These are phyloP conservation scores for Stichodactyla mertensii DNA, from an alignment of 64 coral and sea anemone species.

Conservation along the genomic window DNA sequence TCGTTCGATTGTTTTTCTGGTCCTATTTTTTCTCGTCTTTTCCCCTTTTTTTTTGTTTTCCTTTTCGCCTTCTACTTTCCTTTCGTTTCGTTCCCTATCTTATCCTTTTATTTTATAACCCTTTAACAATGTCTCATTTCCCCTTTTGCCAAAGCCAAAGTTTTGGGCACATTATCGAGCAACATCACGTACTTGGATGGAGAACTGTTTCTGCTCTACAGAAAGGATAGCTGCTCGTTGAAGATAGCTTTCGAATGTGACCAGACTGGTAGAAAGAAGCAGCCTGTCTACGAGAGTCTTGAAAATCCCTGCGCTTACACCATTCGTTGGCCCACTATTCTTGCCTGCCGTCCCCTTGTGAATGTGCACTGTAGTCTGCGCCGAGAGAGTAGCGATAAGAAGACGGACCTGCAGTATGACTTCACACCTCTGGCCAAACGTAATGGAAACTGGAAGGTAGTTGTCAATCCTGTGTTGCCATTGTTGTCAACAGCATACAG, in stretches of 20 bases:
- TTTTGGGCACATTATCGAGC: background rate
- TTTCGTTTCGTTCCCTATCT: too few relatives aligned
- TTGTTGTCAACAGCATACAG: too few relatives aligned
- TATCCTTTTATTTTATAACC: too few relatives aligned
- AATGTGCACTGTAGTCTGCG: slow-evolving; percentile 46
- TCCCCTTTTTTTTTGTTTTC: too few relatives aligned
- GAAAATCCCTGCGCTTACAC: background rate
- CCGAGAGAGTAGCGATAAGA: background rate
- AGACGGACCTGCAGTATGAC: slow-evolving; percentile 34
- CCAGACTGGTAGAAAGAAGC: background rate
- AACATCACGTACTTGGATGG: slow-evolving; percentile 26
- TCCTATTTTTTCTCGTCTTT: too few relatives aligned
- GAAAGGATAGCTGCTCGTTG: background rate
- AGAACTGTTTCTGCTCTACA: slow-evolving; percentile 24
- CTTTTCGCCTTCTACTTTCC: too few relatives aligned
- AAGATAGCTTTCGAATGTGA: slow-evolving; percentile 48
- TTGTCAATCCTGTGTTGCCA: background rate
- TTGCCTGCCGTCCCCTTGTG: slow-evolving; percentile 36
- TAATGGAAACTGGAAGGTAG: slow-evolving; percentile 42
- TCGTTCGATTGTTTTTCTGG: too few relatives aligned
- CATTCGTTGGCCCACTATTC: slow-evolving; percentile 25
- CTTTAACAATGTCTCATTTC: background rate
- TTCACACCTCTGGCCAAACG: slow-evolving; percentile 23
- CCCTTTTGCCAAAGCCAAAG: background rate
- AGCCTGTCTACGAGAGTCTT: slow-evolving; percentile 16